Evolutionary conservation across 53 echinoderm and acorn worm species (phyloP), one percentile per base, ranked within the genome.

Genomic region (Stichopus horrens): DNA sequence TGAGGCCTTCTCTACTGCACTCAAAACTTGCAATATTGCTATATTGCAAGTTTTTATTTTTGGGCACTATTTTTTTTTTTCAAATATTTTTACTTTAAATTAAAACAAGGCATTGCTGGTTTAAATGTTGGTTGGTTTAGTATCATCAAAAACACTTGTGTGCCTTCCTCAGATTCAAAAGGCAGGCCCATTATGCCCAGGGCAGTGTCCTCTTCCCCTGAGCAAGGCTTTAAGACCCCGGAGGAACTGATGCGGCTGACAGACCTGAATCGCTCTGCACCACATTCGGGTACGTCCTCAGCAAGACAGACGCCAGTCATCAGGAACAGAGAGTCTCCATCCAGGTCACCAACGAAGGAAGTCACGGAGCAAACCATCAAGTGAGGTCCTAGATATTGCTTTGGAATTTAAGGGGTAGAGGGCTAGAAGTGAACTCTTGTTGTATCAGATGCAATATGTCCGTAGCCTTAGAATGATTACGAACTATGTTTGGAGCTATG

Each of bases 121-220:
- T 37, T 37, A 0, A 0, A 37, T 37, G 37, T 37, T 37, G 2
- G 37, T 37, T 37, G 1, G 1, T 3, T 67, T 67, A n/a, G 11
- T 67, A 4, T 4, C 68, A 14, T n/a, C n/a, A 4, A 4, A 67
- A 11, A 18, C 9, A 52, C 51, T 20, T 89, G 9, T 11, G n/a
- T 59, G 76, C 37, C 23, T 76, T 10, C 13, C 52, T 11, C 18
- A 92, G 92, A 92, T 90, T 74, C 82, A 5, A 92, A 92, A 53
- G 92, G 92, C 22, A 79, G 92, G 57, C 92, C 92, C 74, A 74
- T 87, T 53, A 5, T 87, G 21, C 56, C 88, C 7, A 88, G 88
- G 60, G 57, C 79, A 14, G 77, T 93, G 22, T 76, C 93, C 21
- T 65, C 88, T 0, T 93, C 93, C 52, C 93, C 93, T 9, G 90